A percentile compares a stretch with the other conserved stretches of the same genome.
Evolutionary conservation across 64 coral and sea anemone genomes (phyloP).

Genomic region (Porites lutea): DNA sequence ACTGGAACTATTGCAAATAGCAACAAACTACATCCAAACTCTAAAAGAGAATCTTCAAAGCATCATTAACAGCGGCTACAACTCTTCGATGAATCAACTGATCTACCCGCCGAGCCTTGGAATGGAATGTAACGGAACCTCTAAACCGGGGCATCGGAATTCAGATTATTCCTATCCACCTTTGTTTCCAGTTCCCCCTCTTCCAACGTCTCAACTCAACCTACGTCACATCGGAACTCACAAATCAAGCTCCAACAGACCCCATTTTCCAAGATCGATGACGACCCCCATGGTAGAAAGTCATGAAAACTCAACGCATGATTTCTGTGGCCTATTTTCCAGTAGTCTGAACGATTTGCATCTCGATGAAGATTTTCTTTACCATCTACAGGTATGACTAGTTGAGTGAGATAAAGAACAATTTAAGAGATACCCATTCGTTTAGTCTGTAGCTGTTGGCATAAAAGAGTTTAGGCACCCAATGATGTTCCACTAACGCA

Average conservation of each 20-base stretch:
- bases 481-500: too few relatives aligned
- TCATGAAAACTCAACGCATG: not conserved
- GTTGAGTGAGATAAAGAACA: too few relatives aligned
- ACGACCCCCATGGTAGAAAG: not conserved
- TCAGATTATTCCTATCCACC: not conserved
- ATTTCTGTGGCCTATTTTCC: not conserved
- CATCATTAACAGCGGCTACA: not conserved
- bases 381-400: not conserved
- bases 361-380: not conserved
- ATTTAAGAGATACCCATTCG: too few relatives aligned
- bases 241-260: not conserved
- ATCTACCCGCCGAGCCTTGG: not conserved
- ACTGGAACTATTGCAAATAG: conserved; percentile 44
- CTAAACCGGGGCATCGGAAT: not conserved
- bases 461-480: too few relatives aligned
- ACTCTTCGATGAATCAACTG: not conserved
- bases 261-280: not conserved
- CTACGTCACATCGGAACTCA: not conserved
- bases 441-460: too few relatives aligned
- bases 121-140: not conserved
- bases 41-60: conserved; percentile 27
- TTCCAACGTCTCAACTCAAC: not conserved
- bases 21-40: conserved; percentile 61
- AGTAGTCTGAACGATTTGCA: not conserved
- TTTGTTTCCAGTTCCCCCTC: not conserved